Percentiles rank a stretch among this genome's conserved stretches.
phyloP scores from a whole-genome alignment of 2,113 vertebrate genomes.

The Hyla sarda region DNA sequence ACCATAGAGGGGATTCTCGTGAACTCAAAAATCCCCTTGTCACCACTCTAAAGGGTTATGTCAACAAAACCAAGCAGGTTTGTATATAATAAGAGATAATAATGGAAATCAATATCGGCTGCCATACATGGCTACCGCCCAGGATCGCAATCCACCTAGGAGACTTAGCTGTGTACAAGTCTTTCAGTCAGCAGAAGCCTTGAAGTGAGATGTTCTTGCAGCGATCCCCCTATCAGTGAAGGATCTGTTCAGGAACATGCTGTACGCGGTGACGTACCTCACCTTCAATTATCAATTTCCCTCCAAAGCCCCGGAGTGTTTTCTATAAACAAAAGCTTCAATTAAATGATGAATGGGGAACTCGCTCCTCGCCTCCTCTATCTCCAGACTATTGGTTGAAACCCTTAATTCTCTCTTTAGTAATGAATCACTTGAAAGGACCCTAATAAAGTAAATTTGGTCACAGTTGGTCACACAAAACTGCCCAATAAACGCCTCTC shows the following conservation, averaged over 20 bases:
- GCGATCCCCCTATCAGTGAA: not conserved
- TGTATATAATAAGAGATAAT: too few relatives aligned
- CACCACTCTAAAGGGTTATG: too few relatives aligned
- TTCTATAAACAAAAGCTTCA: conserved; percentile 3
- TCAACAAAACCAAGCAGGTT: too few relatives aligned
- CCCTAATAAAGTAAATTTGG: conserved; percentile 75
- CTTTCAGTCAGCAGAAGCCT: too few relatives aligned
- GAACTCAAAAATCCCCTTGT: too few relatives aligned
- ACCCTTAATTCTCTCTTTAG: conserved; percentile 68
- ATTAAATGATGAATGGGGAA: not conserved
- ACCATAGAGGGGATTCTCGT: too few relatives aligned
- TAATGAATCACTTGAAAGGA: conserved; percentile 68
- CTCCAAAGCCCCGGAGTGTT: not conserved
- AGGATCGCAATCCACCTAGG: too few relatives aligned
- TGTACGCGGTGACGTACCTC: not conserved
- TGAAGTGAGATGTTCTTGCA: too few relatives aligned
- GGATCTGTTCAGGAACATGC: not conserved
- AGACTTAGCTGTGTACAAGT: too few relatives aligned
- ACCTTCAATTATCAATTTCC: not conserved
- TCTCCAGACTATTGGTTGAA: conserved; percentile 59
- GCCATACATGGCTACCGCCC: too few relatives aligned
- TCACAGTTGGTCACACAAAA: conserved; percentile 75
- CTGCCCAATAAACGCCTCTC: conserved; percentile 80
- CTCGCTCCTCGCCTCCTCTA: not conserved
- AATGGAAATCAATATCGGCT: too few relatives aligned